Base-by-base conservation (phyloP, 1,140 invertebrate genomes). In the Ips nitidus region DNA sequence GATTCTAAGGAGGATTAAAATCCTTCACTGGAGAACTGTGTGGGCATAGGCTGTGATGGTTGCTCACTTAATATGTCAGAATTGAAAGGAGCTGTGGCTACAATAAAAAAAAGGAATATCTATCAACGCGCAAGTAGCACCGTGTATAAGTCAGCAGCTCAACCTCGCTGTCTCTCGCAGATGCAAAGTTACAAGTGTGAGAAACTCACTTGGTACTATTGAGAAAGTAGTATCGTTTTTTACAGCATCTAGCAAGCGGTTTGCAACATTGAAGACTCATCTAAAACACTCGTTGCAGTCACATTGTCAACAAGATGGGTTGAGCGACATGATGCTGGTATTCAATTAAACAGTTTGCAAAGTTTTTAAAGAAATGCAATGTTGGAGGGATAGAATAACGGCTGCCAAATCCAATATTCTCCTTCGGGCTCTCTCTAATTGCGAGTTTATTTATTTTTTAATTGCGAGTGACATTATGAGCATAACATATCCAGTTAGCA, bases 241-340 rank as follows among this genome's bases (percentile, higher is more conserved):
- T 5, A 55, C 4, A 55, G 52, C 5, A 37, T 55, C 52, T 22
- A 22, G 22, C 22, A 22, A 22, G 22, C 22, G 22, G 22, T 22
- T 22, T 0, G 22, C 22, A 22, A 22, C 22, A 22, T 22, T 22
- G 22, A 22, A 22, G 22, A 22, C 8, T 5, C 52, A 8, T 22
- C 5, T 8, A 55, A 36, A 37, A 8, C 8, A 22, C 37, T 7
- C 4, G 5, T 55, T 55, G 4, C 36, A 55, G 36, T 4, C 5
- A 55, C 8, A 55, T 55, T 55, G 52, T 36, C 5, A 55, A 55
- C 52, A 5, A 55, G 52, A 55, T 55, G 52, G 52, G 52, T 55
- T 55, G 52, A 55, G 37, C 5, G 52, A 55, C 52, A 22, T 55
- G 52, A 55, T 55, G 8, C 5, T 5, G 36, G 5, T 55, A 5